Evolutionary conservation across 2,113 vertebrate genomes (phyloP), one percentile per base, ranked within the genome.

Genomic region (Pluvialis apricaria): DNA sequence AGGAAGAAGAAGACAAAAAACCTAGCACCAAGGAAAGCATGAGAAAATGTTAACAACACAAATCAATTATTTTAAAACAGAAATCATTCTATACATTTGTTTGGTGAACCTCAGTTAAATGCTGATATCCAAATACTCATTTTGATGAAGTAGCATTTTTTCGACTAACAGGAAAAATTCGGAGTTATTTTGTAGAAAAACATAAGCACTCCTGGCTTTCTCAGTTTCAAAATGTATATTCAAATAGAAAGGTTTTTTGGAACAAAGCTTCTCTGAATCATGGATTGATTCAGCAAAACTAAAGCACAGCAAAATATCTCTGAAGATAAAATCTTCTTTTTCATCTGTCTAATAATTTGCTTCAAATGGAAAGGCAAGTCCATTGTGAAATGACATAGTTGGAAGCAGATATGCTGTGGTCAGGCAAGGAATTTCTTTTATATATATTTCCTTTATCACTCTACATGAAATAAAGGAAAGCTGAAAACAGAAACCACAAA

Each of bases 121-220:
- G 13, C 7, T 60, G 65, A 6, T 5, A 69, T 16, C 9, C 15
- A 90, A 93, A 88, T 69, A 40, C 4, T 61, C 3, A 44, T 83
- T 77, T 77, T 78, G 34, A 40, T 3, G 15, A 80, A 88, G 34
- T 8, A 71, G 6, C 5, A 28, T 31, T 51, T 95, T 96, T 96
- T 64, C 12, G 13, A 52, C 19, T 69, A 42, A 11, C 18, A 60
- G 26, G 15, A 36, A 42, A 85, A 66, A 88, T 64, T 34, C 57
- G 45, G 19, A 78, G 7, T 52, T 69, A 51, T 69, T 92, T 73
- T 49, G 17, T 22, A 69, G 38, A 44, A 79, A 90, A 47, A 16
- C 1, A 4, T 21, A 34, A 12, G 5, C 5, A n/a, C 6, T 45
- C 8, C 15, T 71, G 36, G 2, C 1, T 51, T 40, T 60, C 17